A percentile compares a stretch with the other conserved stretches of the same genome.
These are phyloP conservation scores for Merodon equestris DNA, from an alignment of 2,888 invertebrate species.

Conservation along the genomic window DNA sequence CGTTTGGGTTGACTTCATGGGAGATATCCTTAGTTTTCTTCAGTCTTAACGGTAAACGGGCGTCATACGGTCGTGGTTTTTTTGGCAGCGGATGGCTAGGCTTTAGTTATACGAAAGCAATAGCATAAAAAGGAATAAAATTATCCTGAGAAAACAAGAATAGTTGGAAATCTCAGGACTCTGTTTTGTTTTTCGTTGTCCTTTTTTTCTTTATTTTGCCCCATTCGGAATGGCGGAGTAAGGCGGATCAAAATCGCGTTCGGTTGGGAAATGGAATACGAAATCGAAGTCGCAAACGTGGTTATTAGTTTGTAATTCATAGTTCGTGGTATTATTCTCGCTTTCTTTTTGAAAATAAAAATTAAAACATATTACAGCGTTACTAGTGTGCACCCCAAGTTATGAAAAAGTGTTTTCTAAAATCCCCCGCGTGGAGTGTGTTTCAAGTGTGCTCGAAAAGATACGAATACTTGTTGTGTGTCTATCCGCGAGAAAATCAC, in stretches of 20 bases:
- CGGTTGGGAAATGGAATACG: conserved; percentile 9
- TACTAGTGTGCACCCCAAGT: too few relatives aligned
- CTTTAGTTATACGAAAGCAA: conserved; percentile 21
- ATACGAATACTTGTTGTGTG: conserved; percentile 26
- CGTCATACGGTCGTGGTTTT: conserved; percentile 77
- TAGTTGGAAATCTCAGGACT: conserved; percentile 8
- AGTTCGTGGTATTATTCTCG: neutral
- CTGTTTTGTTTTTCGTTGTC: conserved; percentile 39
- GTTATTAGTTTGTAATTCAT: conserved; percentile 13
- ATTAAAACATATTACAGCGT: too few relatives aligned
- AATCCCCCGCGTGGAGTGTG: conserved; percentile 8
- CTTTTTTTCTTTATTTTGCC: conserved; percentile 46
- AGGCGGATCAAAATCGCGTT: neutral
- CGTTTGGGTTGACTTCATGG: conserved; percentile 72
- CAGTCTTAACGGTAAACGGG: conserved; percentile 79
- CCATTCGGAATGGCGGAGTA: conserved; percentile 39
- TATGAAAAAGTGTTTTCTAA: too few relatives aligned
- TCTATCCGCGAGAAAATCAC: neutral
- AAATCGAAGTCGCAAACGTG: neutral
- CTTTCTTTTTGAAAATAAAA: neutral
- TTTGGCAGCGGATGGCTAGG: conserved; percentile 24
- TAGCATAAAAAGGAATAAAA: conserved; percentile 24
- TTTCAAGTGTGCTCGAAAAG: neutral
- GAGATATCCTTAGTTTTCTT: conserved; percentile 75
- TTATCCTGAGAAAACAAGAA: conserved; percentile 25